These are phyloP conservation scores for Hymenopus coronatus DNA, from an alignment of 2,888 invertebrate species.

Conservation along the genomic window DNA sequence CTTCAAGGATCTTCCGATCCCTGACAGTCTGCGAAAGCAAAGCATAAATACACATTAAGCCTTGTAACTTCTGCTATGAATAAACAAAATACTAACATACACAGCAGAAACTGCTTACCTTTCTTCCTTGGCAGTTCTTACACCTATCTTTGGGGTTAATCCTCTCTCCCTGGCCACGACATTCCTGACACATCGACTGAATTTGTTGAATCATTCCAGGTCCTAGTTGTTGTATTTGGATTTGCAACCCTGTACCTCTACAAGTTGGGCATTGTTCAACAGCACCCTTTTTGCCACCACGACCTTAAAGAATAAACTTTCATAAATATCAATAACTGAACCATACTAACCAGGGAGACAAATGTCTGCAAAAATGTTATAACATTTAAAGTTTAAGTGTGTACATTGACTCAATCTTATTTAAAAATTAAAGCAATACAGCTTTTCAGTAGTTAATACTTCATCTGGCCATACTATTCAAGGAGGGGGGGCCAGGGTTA, in stretches of 20 bases:
- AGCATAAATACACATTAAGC: background rate
- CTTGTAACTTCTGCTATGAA: background rate
- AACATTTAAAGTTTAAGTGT: too few species aligned
- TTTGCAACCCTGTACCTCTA: constrained; percentile 82
- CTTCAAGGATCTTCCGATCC: constrained; percentile 91
- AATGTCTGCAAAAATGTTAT: too few species aligned
- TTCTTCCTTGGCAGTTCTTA: constrained; percentile 88
- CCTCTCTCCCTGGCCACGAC: constrained; percentile 81
- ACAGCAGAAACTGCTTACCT: constrained; percentile 45
- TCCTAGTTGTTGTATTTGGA: constrained; percentile 67
- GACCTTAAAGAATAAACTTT: constrained; percentile 45
- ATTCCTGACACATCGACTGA: constrained; percentile 82
- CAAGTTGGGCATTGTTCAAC: constrained; percentile 85
- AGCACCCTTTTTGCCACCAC: constrained; percentile 92
- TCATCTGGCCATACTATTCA: too few species aligned
- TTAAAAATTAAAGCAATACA: too few species aligned
- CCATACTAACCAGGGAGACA: too few species aligned
- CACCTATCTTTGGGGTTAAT: constrained; percentile 90
- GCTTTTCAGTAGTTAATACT: too few species aligned
- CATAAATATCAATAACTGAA: too few species aligned
- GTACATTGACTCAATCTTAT: too few species aligned
- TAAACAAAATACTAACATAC: background rate
- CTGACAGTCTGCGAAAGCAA: constrained; percentile 58
- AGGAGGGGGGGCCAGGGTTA: too few species aligned
- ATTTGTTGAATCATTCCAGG: constrained; percentile 87